Evolutionary conservation across 2,113 vertebrate species (phyloP).

Genomic region (Megaleporinus macrocephalus): DNA sequence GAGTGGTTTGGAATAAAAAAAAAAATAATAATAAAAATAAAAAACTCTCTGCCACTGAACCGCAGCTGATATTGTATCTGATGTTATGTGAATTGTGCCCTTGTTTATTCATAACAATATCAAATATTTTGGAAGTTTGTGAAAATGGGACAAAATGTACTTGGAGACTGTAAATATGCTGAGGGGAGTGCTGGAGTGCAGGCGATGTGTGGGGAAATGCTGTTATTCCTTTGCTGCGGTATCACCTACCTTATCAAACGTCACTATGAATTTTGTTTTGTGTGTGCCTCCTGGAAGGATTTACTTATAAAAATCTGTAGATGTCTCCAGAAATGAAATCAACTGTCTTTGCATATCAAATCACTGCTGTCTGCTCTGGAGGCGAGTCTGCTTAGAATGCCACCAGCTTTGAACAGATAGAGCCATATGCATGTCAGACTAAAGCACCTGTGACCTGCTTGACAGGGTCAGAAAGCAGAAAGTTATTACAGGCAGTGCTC

Average conservation of each 20-base stretch:
- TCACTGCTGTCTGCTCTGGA: background rate
- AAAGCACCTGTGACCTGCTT: slow-evolving; percentile 59
- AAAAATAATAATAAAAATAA: too few species aligned
- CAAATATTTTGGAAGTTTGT: too few species aligned
- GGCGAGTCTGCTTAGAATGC: background rate
- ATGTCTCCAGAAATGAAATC: background rate
- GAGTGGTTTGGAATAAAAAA: too few species aligned
- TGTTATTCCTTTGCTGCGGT: too few species aligned
- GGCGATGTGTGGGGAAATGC: background rate
- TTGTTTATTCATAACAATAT: too few species aligned
- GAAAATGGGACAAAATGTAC: too few species aligned
- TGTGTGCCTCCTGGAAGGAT: background rate
- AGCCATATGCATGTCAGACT: slow-evolving; percentile 46
- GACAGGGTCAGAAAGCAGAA: slow-evolving; percentile 39
- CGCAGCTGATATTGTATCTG: too few species aligned
- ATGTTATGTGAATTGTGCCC: too few species aligned
- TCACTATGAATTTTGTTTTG: background rate
- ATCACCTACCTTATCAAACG: too few species aligned
- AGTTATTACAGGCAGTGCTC: slow-evolving; percentile 52
- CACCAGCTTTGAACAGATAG: background rate
- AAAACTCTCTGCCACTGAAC: too few species aligned
- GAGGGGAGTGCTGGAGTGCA: too few species aligned
- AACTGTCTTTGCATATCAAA: background rate
- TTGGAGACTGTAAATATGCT: too few species aligned
- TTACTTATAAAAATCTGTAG: background rate